These are phyloP conservation scores for Leptinotarsa tumamoca DNA, from an alignment of 2,888 invertebrate species.

Conservation along the genomic window DNA sequence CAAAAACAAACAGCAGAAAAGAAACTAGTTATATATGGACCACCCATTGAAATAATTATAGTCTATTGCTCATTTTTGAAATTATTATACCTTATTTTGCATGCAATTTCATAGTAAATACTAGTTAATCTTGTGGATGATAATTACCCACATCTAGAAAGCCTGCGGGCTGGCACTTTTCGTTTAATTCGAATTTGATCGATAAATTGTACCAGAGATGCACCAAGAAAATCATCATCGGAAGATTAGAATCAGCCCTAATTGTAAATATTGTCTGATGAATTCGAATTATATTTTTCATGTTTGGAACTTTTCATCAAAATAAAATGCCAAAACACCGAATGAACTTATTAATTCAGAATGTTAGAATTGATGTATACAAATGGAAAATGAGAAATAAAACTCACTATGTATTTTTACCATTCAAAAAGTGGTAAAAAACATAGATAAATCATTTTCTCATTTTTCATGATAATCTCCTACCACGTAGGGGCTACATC, in stretches of 20 bases:
- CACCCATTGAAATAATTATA: slow-evolving; percentile 38
- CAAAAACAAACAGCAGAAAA: slow-evolving; percentile 20
- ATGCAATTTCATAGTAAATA: slow-evolving; percentile 36
- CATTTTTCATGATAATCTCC: too few species aligned
- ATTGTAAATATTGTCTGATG: too few species aligned
- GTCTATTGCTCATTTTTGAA: slow-evolving; percentile 34
- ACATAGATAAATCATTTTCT: background rate
- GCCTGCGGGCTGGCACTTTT: slow-evolving; percentile 31
- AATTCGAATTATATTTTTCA: too few species aligned
- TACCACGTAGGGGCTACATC: too few species aligned
- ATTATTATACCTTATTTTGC: slow-evolving; percentile 32
- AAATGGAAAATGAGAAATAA: background rate
- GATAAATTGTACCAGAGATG: slow-evolving; percentile 10
- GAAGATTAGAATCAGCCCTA: background rate
- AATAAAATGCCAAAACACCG: too few species aligned
- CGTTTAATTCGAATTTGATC: slow-evolving; percentile 10
- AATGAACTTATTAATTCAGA: background rate
- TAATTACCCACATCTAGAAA: slow-evolving; percentile 36
- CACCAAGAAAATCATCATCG: background rate
- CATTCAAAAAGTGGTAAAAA: background rate
- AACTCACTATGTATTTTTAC: too few species aligned
- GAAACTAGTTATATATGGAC: slow-evolving; percentile 33
- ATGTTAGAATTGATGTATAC: background rate
- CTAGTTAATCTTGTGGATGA: slow-evolving; percentile 35
- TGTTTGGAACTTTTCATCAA: too few species aligned